These are phyloP conservation scores for Omphaloscelis lunosa DNA, from an alignment of 2,888 invertebrate species.

Conservation along the genomic window DNA sequence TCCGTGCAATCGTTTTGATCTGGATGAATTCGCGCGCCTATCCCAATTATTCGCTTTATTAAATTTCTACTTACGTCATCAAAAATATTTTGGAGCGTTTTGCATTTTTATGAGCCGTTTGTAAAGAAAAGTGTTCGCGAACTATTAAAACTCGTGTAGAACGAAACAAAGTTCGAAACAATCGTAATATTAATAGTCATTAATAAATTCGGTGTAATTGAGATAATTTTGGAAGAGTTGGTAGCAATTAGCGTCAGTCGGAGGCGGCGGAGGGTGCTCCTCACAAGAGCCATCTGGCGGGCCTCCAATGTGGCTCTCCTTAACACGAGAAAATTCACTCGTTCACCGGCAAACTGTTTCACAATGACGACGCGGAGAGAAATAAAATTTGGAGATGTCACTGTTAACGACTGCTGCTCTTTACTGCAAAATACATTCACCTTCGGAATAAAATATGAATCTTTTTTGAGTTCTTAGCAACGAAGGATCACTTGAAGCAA, in stretches of 20 bases:
- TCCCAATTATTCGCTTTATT: conserved; percentile 43
- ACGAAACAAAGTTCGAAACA: conserved; percentile 52
- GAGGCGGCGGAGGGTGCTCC: conserved; percentile 81
- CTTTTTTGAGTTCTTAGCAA: conserved; percentile 17
- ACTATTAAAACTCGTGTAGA: conserved; percentile 26
- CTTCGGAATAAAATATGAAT: conserved; percentile 27
- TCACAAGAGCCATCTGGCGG: conserved; percentile 87
- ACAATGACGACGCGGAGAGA: conserved; percentile 63
- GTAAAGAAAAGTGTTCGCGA: not conserved
- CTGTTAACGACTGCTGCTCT: conserved; percentile 54
- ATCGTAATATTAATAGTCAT: conserved; percentile 71
- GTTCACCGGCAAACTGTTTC: conserved; percentile 77
- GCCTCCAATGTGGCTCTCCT: conserved; percentile 85
- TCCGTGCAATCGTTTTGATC: conserved; percentile 15
- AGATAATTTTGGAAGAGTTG: conserved; percentile 87
- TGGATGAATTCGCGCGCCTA: conserved; percentile 4
- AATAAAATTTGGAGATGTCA: conserved; percentile 66
- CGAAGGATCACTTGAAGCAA: not conserved
- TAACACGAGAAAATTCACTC: conserved; percentile 78
- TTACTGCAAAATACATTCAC: conserved; percentile 36
- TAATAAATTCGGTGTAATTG: conserved; percentile 78
- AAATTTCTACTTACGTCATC: conserved; percentile 29
- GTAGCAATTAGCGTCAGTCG: conserved; percentile 88
- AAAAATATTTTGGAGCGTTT: conserved; percentile 23
- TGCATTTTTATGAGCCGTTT: conserved; percentile 25